Base-by-base conservation (phyloP, 2,797 vertebrate genomes). In the Phalloptychus januarius region DNA sequence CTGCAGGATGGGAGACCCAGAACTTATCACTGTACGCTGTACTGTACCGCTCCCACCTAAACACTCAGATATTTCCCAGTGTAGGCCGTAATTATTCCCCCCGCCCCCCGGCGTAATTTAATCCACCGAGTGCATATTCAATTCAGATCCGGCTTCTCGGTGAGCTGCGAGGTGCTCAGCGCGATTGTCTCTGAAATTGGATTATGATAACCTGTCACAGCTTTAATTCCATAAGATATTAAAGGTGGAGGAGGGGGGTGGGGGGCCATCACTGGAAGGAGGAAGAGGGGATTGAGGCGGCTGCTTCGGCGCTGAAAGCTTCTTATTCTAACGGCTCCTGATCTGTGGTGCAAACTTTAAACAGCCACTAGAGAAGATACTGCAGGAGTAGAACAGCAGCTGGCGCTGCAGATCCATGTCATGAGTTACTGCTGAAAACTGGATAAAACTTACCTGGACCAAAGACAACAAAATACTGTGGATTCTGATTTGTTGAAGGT, bases 161-260 rank as follows among this genome's bases (percentile, higher is more conserved):
- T 74, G 87, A 87, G 91, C 91, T 83, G 86, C 74, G 85, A 94
- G 94, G 92, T 91, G 92, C 92, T 91, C 86, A 86, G 80, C 83
- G 76, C 90, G 92, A 95, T 95, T 95, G 94, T 95, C 94, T 96
- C 92, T 93, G 94, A 96, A 96, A 96, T 96, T 95, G 95, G 94
- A 96, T 96, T 96, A 96, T 94, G 94, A 95, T 95, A 96, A 96
- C 96, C 95, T 95, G 94, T 95, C 95, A 94, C 89, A 83, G 82
- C 94, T 95, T 93, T 95, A 95, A 96, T 95, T 95, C 94, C 92
- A 87, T 94, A 94, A 91, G 93, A 94, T 95, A 95, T 95, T 94
- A 93, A 88, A 89, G 85, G 87, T 86, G 90, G 88, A 36, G 86
- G 72, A 77, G 89, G 72, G 45, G 86, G 74, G 79, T 31, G n/a